Evolutionary conservation across 2,888 invertebrate species (phyloP), one percentile per base, ranked within the genome.

Genomic region (Calliscelio sp.): DNA sequence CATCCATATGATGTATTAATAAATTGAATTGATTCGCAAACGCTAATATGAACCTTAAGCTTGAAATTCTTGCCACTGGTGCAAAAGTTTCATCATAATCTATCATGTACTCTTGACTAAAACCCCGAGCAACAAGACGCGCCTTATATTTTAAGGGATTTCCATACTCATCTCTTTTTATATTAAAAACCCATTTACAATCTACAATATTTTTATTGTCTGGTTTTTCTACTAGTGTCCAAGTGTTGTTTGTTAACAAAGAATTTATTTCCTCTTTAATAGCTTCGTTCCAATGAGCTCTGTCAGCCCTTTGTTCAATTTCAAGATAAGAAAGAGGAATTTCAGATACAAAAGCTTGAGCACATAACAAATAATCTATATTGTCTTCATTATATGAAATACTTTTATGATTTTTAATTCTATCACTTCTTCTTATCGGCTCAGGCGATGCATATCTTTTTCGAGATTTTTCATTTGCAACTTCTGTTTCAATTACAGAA

Each of bases 1-100:
- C 28, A 28, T 28, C 28, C 28, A 68, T 85, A 28, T 84, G 84
- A 81, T 86, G 82, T 44, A 85, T 68, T 73, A 77, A 73, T 20
- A 86, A 65, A 75, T 83, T 51, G 41, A 44, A 25, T n/a, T 85
- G 82, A 83, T 86, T 87, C 1, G 81, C 63, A 74, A 85, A 84
- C 32, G 85, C 85, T 14, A 85, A 41, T 4, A 85, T 24, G 20
- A 85, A 81, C 65, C 84, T 35, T 65, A 84, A 85, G 41, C 70
- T 85, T 53, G 86, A 22, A 70, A 85, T 84, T 81, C 70, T 49
- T 1, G 81, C 74, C 14, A 84, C 84, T 78, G 28, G 28, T 28
- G 28, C 28, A 79, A 74, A 85, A 5, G 79, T 79, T 61, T 85
- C 79, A n/a, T 77, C 44, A 22, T 85, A 81, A 71, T 81, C 75